A percentile compares a stretch with the other conserved stretches of the same genome.
Conservation (phyloP, 2,888 invertebrate genomes). For the Philhelius pedissequus region DNA sequence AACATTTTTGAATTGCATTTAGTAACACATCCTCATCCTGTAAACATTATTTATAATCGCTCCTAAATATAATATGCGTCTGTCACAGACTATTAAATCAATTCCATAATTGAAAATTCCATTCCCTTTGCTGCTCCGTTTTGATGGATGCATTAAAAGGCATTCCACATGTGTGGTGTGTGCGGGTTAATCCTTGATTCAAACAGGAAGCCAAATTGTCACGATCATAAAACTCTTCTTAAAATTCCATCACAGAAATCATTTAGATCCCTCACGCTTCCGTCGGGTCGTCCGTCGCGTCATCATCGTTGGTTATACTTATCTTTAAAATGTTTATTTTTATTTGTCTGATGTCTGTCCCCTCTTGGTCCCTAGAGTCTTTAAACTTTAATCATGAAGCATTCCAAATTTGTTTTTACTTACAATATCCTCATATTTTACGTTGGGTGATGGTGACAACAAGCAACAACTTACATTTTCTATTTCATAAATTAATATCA, state of each 20-base stretch:
- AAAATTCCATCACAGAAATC: conserved; percentile 44
- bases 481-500: conserved; percentile 45
- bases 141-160: not conserved
- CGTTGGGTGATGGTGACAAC: no score
- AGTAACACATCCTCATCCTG: no score
- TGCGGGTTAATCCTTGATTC: conserved; percentile 34
- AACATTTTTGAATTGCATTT: no score
- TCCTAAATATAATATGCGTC: not conserved
- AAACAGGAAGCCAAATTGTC: conserved; percentile 60
- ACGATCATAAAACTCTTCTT: conserved; percentile 58
- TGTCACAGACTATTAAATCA: conserved; percentile 7
- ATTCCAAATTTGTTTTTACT: conserved; percentile 43
- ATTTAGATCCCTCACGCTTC: conserved; percentile 9
- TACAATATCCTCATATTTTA: conserved; percentile 15
- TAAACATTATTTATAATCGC: not conserved
- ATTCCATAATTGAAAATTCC: not conserved
- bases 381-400: not conserved
- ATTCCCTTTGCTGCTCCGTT: not conserved
- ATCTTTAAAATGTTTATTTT: not conserved
- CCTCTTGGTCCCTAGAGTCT: not conserved
- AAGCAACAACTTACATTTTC: conserved; percentile 1
- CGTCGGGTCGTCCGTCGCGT: not conserved
- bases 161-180: not conserved
- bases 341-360: not conserved
- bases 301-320: not conserved